Conservation (phyloP, 37 sponge, comb jelly and placozoan species). For the Lycopodina hypogea region DNA sequence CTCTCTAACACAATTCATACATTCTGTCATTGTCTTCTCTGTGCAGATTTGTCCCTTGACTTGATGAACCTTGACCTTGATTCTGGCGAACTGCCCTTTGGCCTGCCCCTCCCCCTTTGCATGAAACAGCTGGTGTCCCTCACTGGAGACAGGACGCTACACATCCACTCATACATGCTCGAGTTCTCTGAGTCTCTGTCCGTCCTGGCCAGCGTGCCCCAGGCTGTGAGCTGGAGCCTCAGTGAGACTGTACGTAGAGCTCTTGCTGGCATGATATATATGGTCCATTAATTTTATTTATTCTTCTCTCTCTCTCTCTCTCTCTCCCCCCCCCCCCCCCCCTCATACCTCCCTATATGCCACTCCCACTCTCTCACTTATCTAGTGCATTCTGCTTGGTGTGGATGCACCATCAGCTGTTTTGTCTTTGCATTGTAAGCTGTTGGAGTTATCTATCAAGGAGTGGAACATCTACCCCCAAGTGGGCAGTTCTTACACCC, state of each 20-base stretch:
- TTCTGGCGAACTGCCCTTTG: neutral
- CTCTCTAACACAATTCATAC: no score
- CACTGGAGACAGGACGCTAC: slow-evolving; percentile 25
- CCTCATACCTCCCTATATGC: neutral
- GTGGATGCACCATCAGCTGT: neutral
- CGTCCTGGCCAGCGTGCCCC: slow-evolving; percentile 13
- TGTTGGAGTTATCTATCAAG: slow-evolving; percentile 29
- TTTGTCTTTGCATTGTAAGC: slow-evolving; percentile 14
- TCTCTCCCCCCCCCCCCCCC: neutral
- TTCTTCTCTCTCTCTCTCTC: neutral
- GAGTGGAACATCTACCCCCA: slow-evolving; percentile 28
- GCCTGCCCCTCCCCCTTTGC: slow-evolving; percentile 53
- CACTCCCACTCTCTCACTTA: neutral
- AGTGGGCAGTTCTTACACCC: slow-evolving; percentile 31
- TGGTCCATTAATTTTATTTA: neutral
- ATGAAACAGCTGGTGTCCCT: slow-evolving; percentile 49
- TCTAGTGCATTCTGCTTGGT: neutral
- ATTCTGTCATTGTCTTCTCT: no score
- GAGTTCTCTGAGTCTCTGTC: slow-evolving; percentile 44
- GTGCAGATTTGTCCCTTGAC: neutral
- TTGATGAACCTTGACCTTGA: neutral
- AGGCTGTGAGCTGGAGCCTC: slow-evolving; percentile 23
- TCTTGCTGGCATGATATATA: neutral
- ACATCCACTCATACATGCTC: slow-evolving; percentile 42
- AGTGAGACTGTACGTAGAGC: slow-evolving; percentile 28